Evolutionary conservation across 2,113 vertebrate genomes (phyloP).

Genomic region (Lampris incognitus): DNA sequence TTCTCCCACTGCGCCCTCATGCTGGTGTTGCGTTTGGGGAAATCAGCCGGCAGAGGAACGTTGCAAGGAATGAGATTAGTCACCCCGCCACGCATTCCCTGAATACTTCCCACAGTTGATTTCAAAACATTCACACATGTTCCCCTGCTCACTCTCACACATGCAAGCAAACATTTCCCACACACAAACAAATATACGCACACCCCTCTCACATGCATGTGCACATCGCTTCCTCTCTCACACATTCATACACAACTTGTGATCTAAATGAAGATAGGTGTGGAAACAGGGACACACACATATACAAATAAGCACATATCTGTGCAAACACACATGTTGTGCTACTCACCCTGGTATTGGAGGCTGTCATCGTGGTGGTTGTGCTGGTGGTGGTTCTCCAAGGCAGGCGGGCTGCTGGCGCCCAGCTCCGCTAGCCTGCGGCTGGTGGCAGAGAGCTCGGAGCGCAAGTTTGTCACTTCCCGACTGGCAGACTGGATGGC

Average conservation of each 20-base stretch:
- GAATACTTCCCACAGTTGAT: constrained; percentile 59
- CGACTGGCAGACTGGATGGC: constrained; percentile 92
- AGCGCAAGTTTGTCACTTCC: constrained; percentile 92
- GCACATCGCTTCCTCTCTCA: not conserved
- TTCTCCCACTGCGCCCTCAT: constrained; percentile 35
- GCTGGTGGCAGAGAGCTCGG: constrained; percentile 91
- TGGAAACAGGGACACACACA: constrained; percentile 5
- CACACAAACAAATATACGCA: not conserved
- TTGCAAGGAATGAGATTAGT: constrained; percentile 39
- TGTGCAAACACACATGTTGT: constrained; percentile 16
- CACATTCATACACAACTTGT: not conserved
- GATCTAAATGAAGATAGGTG: not conserved
- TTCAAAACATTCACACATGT: constrained; percentile 63
- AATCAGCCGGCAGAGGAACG: constrained; percentile 37
- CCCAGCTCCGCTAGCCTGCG: constrained; percentile 89
- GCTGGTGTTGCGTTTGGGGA: constrained; percentile 41
- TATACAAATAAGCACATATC: not conserved
- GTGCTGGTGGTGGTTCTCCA: constrained; percentile 86
- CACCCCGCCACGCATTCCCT: constrained; percentile 55
- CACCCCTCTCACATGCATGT: not conserved
- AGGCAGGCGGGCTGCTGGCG: constrained; percentile 78
- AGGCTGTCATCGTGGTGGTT: constrained; percentile 77
- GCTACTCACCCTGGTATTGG: constrained; percentile 86
- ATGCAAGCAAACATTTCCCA: not conserved
- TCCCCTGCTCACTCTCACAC: constrained; percentile 46